These are phyloP conservation scores for Neoitamus cyanurus DNA, from an alignment of 2,888 invertebrate species.

Conservation along the genomic window DNA sequence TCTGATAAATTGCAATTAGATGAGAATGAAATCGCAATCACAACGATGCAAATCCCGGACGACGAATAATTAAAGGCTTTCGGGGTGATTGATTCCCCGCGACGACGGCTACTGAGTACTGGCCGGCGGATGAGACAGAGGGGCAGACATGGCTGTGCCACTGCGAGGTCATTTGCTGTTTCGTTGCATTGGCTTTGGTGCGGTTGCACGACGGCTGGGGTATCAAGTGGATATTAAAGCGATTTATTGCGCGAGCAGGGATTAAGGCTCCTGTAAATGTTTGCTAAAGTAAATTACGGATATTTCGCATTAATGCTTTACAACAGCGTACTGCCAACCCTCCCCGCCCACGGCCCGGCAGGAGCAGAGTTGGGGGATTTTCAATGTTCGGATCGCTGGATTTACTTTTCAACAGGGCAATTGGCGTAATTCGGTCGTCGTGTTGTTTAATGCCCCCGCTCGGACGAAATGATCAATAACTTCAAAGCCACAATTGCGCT, in stretches of 20 bases:
- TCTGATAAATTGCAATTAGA: slow-evolving; percentile 10
- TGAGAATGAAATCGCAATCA: not conserved
- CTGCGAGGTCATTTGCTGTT: not conserved
- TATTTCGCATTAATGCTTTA: not conserved
- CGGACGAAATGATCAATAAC: not conserved
- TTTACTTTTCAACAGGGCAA: not conserved
- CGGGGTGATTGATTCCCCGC: not conserved
- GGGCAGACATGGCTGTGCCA: not conserved
- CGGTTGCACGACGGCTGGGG: not conserved
- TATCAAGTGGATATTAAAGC: not conserved
- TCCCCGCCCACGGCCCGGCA: not conserved
- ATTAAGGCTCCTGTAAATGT: not conserved
- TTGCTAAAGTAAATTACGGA: not conserved
- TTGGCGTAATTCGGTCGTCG: not conserved
- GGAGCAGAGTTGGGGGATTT: not conserved
- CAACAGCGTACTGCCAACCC: not conserved
- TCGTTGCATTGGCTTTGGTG: not conserved
- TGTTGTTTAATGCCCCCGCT: not conserved
- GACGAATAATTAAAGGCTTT: slow-evolving; percentile 7
- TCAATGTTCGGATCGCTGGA: not conserved
- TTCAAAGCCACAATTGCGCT: not conserved
- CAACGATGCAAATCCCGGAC: not conserved
- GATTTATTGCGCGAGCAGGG: not conserved
- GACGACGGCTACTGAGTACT: not conserved
- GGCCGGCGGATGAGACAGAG: not conserved